Base-by-base conservation (phyloP, 1,140 invertebrate species). In the Cardiocondyla obscurior region DNA sequence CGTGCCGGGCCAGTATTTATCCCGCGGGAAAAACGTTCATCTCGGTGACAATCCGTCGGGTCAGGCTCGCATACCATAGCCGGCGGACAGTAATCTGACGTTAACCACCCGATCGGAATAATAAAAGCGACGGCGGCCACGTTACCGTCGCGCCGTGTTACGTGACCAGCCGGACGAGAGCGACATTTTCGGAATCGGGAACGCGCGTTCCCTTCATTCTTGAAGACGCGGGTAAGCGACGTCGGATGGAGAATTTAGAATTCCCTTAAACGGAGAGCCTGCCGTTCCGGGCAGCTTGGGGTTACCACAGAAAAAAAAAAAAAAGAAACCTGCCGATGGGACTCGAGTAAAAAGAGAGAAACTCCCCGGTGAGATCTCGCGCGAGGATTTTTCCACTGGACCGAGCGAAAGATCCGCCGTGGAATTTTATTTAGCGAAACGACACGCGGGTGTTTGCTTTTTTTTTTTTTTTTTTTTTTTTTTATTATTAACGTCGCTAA, bases 41-140 rank as follows among this genome's bases (percentile, higher is more conserved):
- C 74, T 53, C 62, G 28, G 28, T 69, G 74, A 39, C 46, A 46
- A 69, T 19, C 42, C 22, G 46, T 69, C 42, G 33, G 30, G 60
- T 36, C 7, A n/a, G 36, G n/a, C 22, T 30, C 8, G 33, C 62
- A 33, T 79, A 10, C 33, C 42, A 30, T 22, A 55, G 46, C 62
- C 19, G 30, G 33, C 46, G 25, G 33, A 69, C 46, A 39, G 62
- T 69, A 79, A 53, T 79, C 74, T 28, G 62, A 79, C 62, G 33
- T 69, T 65, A 53, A 79, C 46, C 62, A 51, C 74, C 39, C 51
- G 49, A 69, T 79, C 36, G n/a, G 46, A 69, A 39, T 53, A 69
- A 79, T 79, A 42, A 79, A n/a, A 69, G 19, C 30, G n/a, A 2
- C n/a, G n/a, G 19, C 39, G 46, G 16, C 53, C 60, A 36, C 16